phyloP scores from a whole-genome alignment of 30 jellyfish, hydroid and myxozoan genomes.

The Euphysa ruthae region DNA sequence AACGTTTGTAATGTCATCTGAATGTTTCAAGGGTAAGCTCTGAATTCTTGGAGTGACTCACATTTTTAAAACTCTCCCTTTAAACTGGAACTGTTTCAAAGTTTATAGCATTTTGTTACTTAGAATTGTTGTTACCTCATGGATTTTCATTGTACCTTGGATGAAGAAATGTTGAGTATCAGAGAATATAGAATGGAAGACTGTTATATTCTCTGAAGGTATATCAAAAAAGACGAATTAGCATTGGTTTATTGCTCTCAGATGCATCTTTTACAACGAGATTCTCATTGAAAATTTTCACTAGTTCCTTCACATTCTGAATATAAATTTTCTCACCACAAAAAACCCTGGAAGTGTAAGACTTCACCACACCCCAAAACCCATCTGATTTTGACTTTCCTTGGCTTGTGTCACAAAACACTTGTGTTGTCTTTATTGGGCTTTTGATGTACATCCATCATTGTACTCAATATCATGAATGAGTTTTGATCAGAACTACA shows the following conservation, averaged over 20 bases:
- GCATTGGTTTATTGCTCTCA: conserved; percentile 6
- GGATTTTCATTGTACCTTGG: neutral
- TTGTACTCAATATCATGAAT: conserved; percentile 1
- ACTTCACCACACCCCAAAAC: neutral
- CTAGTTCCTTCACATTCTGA: neutral
- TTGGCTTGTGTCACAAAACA: conserved; percentile 1
- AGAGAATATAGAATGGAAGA: neutral
- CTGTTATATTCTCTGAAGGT: neutral
- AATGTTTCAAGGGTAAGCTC: no score
- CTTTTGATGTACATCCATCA: conserved; percentile 2
- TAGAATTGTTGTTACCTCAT: neutral
- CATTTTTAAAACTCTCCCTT: no score
- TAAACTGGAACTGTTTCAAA: neutral
- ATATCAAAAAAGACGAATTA: neutral
- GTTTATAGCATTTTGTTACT: neutral
- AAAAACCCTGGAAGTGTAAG: neutral
- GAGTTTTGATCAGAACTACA: neutral
- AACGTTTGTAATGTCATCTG: no score
- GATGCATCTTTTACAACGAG: neutral
- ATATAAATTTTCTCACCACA: neutral
- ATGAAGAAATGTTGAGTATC: neutral
- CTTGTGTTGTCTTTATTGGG: neutral
- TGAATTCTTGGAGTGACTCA: no score
- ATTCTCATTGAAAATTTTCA: neutral
- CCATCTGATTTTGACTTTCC: conserved; percentile 12